Evolutionary conservation across 2,888 invertebrate species (phyloP), one percentile per base, ranked within the genome.

Genomic region (Sthenelais limicola): DNA sequence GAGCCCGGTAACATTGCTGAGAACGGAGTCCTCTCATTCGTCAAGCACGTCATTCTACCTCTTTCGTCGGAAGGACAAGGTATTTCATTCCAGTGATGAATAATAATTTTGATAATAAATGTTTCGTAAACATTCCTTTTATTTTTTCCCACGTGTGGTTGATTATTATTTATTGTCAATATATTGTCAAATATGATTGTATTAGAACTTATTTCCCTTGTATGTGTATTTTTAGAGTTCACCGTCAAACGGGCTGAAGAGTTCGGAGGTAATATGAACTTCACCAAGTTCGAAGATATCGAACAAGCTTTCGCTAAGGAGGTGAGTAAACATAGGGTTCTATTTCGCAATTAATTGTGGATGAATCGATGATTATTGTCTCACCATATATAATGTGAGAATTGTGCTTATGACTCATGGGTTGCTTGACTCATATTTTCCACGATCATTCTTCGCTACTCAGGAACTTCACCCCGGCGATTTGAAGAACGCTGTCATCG

Each of bases 11-110:
- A 97, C 85, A 91, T 95, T 68, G 91, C 92, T 75, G 97, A 98
- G 76, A 99, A 99, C 90, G 98, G 98, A 21, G 91, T 99, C 4
- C 89, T 99, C 33, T 92, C 97, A 3, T 99, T 99, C 88, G 93
- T 94, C 0, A 96, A 98, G 86, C 92, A 95, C 89, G 98, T 99
- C 3, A 89, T 98, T 21, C 95, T 95, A 86, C 94, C 96, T 88
- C 71, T 79, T 1, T 62, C n/a, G n/a, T 33, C 56, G 9, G 56
- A 72, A 56, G 62, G 66, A 33, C 21, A 71, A 58, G 78, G 78
- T 76, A 58, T 30, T 32, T 12, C 7, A 32, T 33, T 28, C 52
- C n/a, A n/a, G n/a, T n/a, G n/a, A n/a, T n/a, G n/a, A n/a, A n/a
- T n/a, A n/a, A n/a, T n/a, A n/a, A n/a, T n/a, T n/a, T n/a, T n/a